A percentile compares a stretch with the other conserved stretches of the same genome.
Evolutionary conservation across 2,888 invertebrate species (phyloP).

Genomic region (Liopterus haemorrhoidalis): DNA sequence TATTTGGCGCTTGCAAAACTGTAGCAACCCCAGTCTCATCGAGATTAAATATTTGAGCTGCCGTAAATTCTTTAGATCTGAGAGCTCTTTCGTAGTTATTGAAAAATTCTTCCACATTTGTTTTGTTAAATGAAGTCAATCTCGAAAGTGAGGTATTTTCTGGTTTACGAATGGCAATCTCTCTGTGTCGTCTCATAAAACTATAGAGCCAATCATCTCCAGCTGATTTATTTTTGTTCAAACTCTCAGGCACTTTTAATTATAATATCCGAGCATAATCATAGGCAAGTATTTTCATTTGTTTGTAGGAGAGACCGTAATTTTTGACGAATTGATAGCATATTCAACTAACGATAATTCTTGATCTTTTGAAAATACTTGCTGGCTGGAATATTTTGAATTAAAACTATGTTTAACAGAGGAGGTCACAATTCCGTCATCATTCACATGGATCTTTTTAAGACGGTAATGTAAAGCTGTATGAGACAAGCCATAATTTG

Average conservation of each 20-base stretch:
- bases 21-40: constrained; percentile 13
- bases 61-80: background rate
- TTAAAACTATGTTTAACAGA: constrained; percentile 2
- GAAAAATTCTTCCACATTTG: constrained; percentile 4
- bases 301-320: constrained; percentile 8
- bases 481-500: background rate
- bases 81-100: constrained; percentile 6
- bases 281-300: constrained; percentile 2
- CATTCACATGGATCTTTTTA: background rate
- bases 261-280: constrained; percentile 1
- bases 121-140: constrained; percentile 1
- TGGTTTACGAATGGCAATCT: constrained; percentile 4
- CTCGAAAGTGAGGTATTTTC: constrained; percentile 4
- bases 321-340: constrained; percentile 8
- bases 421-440: background rate
- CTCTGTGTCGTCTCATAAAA: constrained; percentile 16
- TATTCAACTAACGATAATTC: background rate
- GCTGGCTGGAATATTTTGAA: constrained; percentile 2
- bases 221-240: background rate
- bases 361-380: constrained; percentile 2
- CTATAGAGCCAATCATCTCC: constrained; percentile 8
- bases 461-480: constrained; percentile 4
- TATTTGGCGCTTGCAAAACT: constrained; percentile 14
- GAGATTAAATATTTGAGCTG: constrained; percentile 15
- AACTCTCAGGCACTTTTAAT: background rate